These are phyloP conservation scores for Poecile atricapillus DNA, from an alignment of 2,113 vertebrate species.

Conservation along the genomic window DNA sequence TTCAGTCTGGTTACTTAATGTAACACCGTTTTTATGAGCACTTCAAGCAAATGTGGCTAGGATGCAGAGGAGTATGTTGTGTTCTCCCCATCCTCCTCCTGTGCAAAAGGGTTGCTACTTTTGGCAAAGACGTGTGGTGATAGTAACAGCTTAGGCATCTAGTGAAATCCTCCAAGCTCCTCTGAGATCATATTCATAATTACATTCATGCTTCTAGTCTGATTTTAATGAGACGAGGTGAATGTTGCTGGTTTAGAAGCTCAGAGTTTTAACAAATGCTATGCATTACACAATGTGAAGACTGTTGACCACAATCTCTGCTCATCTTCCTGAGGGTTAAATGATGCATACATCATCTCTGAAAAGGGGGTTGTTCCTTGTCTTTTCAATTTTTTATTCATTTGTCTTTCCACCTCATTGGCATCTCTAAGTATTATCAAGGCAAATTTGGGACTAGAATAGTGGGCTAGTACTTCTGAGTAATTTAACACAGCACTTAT, in stretches of 20 bases:
- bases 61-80: conserved; percentile 17
- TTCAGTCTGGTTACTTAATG: background rate
- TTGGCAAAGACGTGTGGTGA: conserved; percentile 19
- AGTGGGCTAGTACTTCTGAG: background rate
- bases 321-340: background rate
- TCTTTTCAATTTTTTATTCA: background rate
- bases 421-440: background rate
- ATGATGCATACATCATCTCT: background rate
- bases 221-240: background rate
- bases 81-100: conserved; percentile 30
- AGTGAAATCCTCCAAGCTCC: background rate
- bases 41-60: background rate
- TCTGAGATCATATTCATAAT: background rate
- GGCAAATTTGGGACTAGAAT: background rate
- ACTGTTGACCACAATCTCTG: background rate
- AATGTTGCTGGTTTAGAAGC: background rate
- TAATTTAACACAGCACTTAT: background rate
- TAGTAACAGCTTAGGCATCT: conserved; percentile 45
- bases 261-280: background rate
- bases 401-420: background rate
- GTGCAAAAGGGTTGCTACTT: conserved; percentile 26
- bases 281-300: background rate
- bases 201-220: background rate
- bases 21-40: background rate
- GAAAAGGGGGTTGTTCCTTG: background rate